Base-by-base conservation (phyloP, 2,113 vertebrate genomes). In the Dissostichus mawsoni region DNA sequence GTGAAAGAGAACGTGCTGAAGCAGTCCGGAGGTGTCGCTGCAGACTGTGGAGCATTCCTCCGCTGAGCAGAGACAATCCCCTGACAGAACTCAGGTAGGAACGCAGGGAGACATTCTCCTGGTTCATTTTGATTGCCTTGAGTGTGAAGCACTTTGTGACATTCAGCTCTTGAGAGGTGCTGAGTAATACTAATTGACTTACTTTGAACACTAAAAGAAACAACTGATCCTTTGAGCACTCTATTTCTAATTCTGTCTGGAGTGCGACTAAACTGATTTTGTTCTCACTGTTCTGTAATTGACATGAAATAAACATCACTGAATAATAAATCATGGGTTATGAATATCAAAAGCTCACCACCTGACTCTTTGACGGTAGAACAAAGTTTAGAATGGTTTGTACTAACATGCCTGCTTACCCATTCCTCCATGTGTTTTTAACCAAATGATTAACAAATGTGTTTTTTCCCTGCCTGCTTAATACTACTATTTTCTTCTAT, bases 1-100 rank as follows among this genome's bases (percentile, higher is more conserved):
- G 55, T 94, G 2, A 84, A 90, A 18, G 91, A 92, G 3, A 89
- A 95, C 1, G 77, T 80, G 0, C 62, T 94, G 84, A 83, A 1
- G 57, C 29, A 51, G 20, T 88, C 91, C 3, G 94, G 94, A 71
- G 94, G 94, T 90, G 0, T 8, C 79, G 0, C 87, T 93, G 70
- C 66, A 73, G 87, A 92, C 85, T 0, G 91, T 93, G 71, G 79
- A 86, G 66, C 76, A 2, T 29, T 70, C 90, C 1, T 85, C 87
- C 2, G 77, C 87, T 5, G 87, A 92, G 16, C 92, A 94, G 87
- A 90, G 86, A 13, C 13, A 20, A 17, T 58, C 73, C 25, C 58
- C 59, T 23, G 88, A 75, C 3, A 52, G 41, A 6, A 8, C 61
- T 17, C 76, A 82, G 93, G 93, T 95, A 79, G 73, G 76, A 55